phyloP scores from a whole-genome alignment of 2,113 vertebrate genomes.

The Capricornis sumatraensis region DNA sequence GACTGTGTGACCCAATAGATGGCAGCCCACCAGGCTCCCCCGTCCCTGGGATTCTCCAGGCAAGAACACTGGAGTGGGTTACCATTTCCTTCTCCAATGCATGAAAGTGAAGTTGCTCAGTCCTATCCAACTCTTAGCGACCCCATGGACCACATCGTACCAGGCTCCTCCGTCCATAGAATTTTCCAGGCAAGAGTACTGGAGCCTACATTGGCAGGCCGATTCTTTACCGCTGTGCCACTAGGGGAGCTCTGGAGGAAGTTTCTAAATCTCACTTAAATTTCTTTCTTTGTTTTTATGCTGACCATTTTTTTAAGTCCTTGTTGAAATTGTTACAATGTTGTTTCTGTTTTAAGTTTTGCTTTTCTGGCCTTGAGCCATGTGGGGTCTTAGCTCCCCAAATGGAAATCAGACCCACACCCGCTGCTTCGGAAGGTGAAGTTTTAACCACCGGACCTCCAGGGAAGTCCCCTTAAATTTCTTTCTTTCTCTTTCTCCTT shows the following conservation, averaged over 20 bases:
- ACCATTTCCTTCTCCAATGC: no score
- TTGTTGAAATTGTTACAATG: not conserved
- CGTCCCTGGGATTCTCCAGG: no score
- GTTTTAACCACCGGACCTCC: not conserved
- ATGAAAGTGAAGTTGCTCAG: no score
- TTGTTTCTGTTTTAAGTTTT: not conserved
- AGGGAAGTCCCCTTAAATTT: not conserved
- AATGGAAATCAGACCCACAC: not conserved
- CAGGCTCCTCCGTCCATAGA: no score
- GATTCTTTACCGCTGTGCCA: no score
- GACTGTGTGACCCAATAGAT: no score
- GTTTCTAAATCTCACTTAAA: not conserved
- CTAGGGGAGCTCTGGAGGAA: not conserved
- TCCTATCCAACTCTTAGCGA: no score
- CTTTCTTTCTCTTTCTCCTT: not conserved
- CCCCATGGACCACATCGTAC: no score
- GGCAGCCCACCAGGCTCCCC: no score
- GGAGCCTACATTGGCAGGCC: not conserved
- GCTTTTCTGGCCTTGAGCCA: not conserved
- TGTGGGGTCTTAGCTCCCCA: not conserved
- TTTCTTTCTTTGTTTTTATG: not conserved
- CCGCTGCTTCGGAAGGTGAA: not conserved
- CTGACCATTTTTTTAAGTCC: not conserved
- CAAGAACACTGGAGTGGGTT: no score
- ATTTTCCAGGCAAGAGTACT: no score